Percentiles rank a stretch among this genome's conserved stretches.
Conservation (phyloP, 2,797 vertebrate species). For the Hoplostethus atlanticus region DNA sequence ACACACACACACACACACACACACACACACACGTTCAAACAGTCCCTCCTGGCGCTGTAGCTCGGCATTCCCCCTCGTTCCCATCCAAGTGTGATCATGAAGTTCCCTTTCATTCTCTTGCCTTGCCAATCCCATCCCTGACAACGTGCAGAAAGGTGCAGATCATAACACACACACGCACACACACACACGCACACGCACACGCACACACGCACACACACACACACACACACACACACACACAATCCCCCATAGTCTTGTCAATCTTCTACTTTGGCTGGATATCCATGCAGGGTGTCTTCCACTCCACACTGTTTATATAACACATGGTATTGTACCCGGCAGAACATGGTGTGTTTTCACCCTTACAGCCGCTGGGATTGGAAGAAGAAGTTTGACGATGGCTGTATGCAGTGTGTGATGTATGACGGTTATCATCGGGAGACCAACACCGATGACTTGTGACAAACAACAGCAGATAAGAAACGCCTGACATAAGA, state of each 20-base stretch:
- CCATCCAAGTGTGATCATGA: constrained; percentile 54
- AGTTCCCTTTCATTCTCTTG: constrained; percentile 39
- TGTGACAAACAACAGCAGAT: constrained; percentile 1
- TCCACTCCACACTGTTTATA: constrained; percentile 43
- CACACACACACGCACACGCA: too few relatives aligned
- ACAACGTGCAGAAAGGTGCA: constrained; percentile 59
- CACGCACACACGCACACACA: neutral
- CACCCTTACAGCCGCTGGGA: neutral
- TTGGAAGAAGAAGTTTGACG: neutral
- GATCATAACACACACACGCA: constrained; percentile 43
- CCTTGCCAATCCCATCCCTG: constrained; percentile 37
- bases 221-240: constrained; percentile 17
- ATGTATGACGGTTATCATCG: neutral
- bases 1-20: constrained; percentile 1
- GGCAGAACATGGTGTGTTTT: constrained; percentile 13
- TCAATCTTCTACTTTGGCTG: constrained; percentile 53
- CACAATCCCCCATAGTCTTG: constrained; percentile 37
- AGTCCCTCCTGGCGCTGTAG: constrained; percentile 1
- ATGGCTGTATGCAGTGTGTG: neutral
- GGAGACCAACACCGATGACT: neutral
- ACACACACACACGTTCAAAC: constrained; percentile 20
- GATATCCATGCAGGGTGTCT: constrained; percentile 27
- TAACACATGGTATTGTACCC: constrained; percentile 21
- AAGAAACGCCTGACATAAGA: neutral
- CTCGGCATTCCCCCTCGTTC: constrained; percentile 42